Base-by-base conservation (phyloP, 2,797 vertebrate genomes). In the Rhinella marina region DNA sequence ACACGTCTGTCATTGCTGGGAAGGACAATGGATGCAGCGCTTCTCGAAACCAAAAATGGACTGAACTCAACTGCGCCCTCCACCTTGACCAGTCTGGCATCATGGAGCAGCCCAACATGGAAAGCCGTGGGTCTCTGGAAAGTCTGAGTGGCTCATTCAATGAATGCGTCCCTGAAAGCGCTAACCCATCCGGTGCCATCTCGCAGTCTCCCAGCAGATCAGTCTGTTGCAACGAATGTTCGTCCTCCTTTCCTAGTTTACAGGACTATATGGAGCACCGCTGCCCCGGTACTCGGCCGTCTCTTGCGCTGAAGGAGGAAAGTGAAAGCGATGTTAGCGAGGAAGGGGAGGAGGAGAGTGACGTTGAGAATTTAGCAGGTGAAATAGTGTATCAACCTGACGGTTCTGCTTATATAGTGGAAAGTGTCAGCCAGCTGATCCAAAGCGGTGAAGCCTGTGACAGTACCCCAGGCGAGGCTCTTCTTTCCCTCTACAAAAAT, bases 301-400 rank as follows among this genome's bases (percentile, higher is more conserved):
- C 90, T 91, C 97, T 92, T 89, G 95, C 93, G 66, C 96, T 90
- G 79, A 89, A 91, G 90, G 96, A 92, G 95, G 98, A 99, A 90
- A 98, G 98, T 90, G 96, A 96, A 88, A 98, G 97, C 86, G 98
- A 99, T 90, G 96, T 96, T 94, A 97, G 97, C 41, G 96, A 96
- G 93, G 96, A 96, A 86, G 98, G 97, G 62, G 97, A 99, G 61
- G 98, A 89, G 72, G 98, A 96, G 92, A 98, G 97, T 76, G 98
- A 99, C 59, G 98, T 99, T 93, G 98, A 99, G 95, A 99, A 99
- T 94, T 94, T 99, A 94, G 96, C 97, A 50, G 98, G 98, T 57
- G 98, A 99, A 93, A 98, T 99, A 41, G 97, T 99, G 90, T 99
- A 99, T 95, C 98, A 99, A 96, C 97, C 98, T 0, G 98, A 99